Evolutionary conservation across 2,797 vertebrate genomes (phyloP), one percentile per base, ranked within the genome.

Genomic region (Phyllotis vaccarum): DNA sequence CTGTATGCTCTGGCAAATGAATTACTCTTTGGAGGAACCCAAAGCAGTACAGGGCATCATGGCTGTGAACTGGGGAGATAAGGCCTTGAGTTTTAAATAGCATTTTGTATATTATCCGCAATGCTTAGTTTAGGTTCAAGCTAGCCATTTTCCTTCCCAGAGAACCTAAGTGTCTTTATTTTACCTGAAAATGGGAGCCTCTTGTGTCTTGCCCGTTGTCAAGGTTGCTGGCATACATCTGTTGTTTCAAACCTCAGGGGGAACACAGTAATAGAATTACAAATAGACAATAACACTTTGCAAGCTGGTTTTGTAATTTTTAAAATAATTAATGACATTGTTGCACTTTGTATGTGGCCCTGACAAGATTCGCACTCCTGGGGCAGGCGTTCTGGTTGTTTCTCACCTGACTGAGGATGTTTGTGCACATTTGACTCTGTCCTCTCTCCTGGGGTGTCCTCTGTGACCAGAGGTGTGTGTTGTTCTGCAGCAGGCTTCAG

Each of bases 211-310:
- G 46, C 17, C 70, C 19, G 11, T 75, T 87, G 75, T 68, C 87
- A 86, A 40, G 21, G 86, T 95, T 72, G 81, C 16, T 58, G 86
- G 54, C 72, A 70, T 43, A 37, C 34, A 68, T 85, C 74, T 10
- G 21, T 80, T 78, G 31, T 85, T 96, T 76, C 80, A 95, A 93
- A 94, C 54, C 88, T 95, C 66, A 40, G 40, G 62, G 40, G 56
- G 54, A 46, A 74, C 16, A 49, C 86, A 64, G 46, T 87, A 72
- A 78, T 68, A 87, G 74, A 85, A 81, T 96, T 74, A 74, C 81
- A 91, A 66, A 83, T 22, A 90, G 91, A 52, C n/a, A 89, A 78
- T 95, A 80, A 91, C 43, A 56, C 46, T 91, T 75, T 54, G 37
- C 60, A 58, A 16, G 40, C 46, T 76, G 64, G 64, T 34, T 92